A percentile compares a stretch with the other conserved stretches of the same genome.
phyloP scores from a whole-genome alignment of 2,888 invertebrate genomes.

The Cistogaster globosa region DNA sequence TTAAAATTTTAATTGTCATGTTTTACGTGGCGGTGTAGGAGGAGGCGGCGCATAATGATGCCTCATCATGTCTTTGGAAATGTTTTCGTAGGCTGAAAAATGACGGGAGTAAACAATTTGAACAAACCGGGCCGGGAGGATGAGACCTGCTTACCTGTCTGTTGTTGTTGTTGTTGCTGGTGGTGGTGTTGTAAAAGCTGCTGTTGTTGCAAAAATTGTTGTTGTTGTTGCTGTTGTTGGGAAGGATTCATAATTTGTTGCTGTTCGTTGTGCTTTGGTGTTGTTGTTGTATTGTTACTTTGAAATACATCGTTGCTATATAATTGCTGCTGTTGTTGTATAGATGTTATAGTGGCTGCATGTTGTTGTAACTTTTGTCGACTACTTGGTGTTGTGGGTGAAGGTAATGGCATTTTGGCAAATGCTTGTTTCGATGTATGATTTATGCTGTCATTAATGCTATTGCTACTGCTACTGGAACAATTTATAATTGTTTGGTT shows the following conservation, averaged over 20 bases:
- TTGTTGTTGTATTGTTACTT: conserved; percentile 64
- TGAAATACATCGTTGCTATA: conserved; percentile 71
- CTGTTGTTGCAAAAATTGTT: conserved; percentile 17
- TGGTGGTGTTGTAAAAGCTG: background rate
- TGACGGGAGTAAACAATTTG: conserved; percentile 82
- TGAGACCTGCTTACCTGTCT: conserved; percentile 78
- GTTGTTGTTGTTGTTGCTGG: conserved; percentile 45
- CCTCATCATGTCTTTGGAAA: conserved; percentile 83
- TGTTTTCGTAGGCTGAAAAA: conserved; percentile 84
- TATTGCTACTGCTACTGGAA: conserved; percentile 60
- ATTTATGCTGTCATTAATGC: conserved; percentile 39
- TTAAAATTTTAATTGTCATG: conserved; percentile 78
- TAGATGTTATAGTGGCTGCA: conserved; percentile 66
- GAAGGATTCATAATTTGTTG: conserved; percentile 57
- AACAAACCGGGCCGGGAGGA: conserved; percentile 80
- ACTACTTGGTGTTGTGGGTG: conserved; percentile 71
- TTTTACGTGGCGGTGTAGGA: conserved; percentile 83
- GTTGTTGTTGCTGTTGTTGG: conserved; percentile 41
- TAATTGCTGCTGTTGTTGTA: conserved; percentile 69
- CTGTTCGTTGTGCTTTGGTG: conserved; percentile 72
- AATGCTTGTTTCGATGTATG: conserved; percentile 62
- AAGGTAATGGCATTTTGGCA: conserved; percentile 75
- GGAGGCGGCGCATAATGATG: conserved; percentile 78
- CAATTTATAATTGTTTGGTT: conserved; percentile 43
- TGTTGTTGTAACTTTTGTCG: conserved; percentile 68